phyloP scores from a whole-genome alignment of 2,888 invertebrate genomes.

The Drosophila subsilvestris region DNA sequence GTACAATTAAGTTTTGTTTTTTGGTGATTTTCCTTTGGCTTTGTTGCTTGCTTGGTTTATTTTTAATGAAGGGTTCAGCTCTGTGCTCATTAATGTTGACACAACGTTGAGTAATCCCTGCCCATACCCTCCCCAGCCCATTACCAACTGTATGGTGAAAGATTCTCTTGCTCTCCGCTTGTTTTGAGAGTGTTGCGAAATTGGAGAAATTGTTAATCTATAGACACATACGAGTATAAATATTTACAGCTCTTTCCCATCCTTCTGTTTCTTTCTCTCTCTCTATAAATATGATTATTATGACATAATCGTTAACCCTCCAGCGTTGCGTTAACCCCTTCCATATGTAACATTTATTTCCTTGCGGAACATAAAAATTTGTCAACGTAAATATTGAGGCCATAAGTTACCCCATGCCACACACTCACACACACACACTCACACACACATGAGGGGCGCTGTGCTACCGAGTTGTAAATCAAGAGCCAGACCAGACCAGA shows the following conservation, averaged over 20 bases:
- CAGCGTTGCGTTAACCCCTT: neutral
- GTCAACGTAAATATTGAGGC: constrained; percentile 64
- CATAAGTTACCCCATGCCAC: constrained; percentile 44
- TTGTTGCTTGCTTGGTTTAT: constrained; percentile 7
- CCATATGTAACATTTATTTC: constrained; percentile 1
- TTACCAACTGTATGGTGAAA: neutral
- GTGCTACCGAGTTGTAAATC: constrained; percentile 59
- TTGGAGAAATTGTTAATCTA: neutral
- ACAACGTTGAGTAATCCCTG: constrained; percentile 40
- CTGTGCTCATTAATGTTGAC: constrained; percentile 52
- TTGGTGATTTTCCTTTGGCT: constrained; percentile 46
- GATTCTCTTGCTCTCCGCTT: neutral
- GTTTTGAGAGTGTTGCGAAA: neutral
- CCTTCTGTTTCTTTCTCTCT: neutral
- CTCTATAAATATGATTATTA: constrained; percentile 16
- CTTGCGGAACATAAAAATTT: constrained; percentile 63
- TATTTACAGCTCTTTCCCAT: too few species aligned
- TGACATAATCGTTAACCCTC: constrained; percentile 29
- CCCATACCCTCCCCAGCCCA: neutral
- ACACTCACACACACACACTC: too few species aligned
- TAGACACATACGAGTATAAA: too few species aligned
- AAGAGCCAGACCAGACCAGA: constrained; percentile 28
- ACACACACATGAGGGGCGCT: constrained; percentile 5
- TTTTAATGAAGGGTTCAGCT: constrained; percentile 75
- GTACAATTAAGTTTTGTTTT: constrained; percentile 73